Base-by-base conservation (phyloP, 1,140 invertebrate species). In the Dreissena polymorpha region DNA sequence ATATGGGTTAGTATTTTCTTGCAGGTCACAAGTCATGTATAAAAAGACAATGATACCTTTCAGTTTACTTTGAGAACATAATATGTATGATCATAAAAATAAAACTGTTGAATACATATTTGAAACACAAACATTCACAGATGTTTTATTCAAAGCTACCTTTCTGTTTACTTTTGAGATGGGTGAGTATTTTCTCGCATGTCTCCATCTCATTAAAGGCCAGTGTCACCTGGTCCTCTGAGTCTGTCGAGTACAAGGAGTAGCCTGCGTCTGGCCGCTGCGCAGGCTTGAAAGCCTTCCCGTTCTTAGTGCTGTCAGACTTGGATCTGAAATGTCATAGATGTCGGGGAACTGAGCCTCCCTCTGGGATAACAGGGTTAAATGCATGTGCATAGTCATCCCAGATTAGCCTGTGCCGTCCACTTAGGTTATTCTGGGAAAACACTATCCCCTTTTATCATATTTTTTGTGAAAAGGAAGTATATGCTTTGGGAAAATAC, bases 171-270 rank as follows among this genome's bases (percentile, higher is more conserved):
- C 60, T 50, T 50, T 63, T 76, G 10, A 83, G 51, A 27, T 83
- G 81, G 10, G 55, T 83, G 0, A 83, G 51, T 27, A 83, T 69
- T 69, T 83, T 83, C 55, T 83, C 81, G 39, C 81, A 83, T 0
- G 63, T 49, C 50, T 83, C 81, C 67, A 83, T 83, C 14, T 83
- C 81, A 51, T 27, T 71, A 14, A 70, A 69, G 21, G 81, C 81
- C 51, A 50, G 0, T 21, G 67, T 16, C 27, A 83, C 73, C 27
- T 83, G 81, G 51, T 83, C 81, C 27, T 83, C 81, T 14, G 63
- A 55, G 50, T 83, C 74, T 49, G 73, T 60, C 7, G 73, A 83
- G 29, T 83, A 83, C 51, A 83, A 23, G 51, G 72, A 57, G 57
- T 83, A 83, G 13, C 81, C 67, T 21, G 81, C 57, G 23, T 83